Percentiles rank a stretch among this genome's conserved stretches.
phyloP scores from a whole-genome alignment of 2,797 vertebrate genomes.

The Neomorphus geoffroyi region DNA sequence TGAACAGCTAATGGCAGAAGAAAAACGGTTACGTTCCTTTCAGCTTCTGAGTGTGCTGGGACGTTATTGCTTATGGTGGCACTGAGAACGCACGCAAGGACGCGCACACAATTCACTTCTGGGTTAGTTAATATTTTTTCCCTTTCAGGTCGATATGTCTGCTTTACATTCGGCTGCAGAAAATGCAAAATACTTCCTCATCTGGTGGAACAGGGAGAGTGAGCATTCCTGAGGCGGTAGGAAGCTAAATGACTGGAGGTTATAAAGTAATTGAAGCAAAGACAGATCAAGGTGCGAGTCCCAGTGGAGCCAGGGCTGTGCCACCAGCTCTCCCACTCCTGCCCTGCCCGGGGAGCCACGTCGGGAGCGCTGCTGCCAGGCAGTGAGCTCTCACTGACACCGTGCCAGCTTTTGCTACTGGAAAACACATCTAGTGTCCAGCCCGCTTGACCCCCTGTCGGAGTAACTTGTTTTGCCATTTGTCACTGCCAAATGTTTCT shows the following conservation, averaged over 20 bases:
- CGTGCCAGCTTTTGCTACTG: neutral
- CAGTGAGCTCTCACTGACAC: neutral
- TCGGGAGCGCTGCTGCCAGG: neutral
- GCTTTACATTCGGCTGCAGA: neutral
- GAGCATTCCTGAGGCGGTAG: neutral
- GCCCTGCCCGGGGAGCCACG: neutral
- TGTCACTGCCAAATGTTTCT: slow-evolving; percentile 58
- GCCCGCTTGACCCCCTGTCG: slow-evolving; percentile 12
- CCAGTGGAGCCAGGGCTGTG: neutral
- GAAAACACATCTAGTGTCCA: neutral
- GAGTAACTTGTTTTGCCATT: slow-evolving; percentile 51
- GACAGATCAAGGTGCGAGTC: neutral
- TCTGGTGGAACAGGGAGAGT: neutral
- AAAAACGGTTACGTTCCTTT: accelerated
- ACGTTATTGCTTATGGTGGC: neutral
- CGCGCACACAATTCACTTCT: accelerated
- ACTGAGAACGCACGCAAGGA: neutral
- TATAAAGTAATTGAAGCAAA: accelerated
- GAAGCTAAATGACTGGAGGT: neutral
- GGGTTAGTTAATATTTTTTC: neutral
- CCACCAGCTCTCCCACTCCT: neutral
- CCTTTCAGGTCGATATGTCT: neutral
- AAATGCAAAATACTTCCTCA: neutral
- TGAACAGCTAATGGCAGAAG: neutral
- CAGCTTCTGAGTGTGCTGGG: accelerated